A percentile compares a stretch with the other conserved stretches of the same genome.
Evolutionary conservation across 2,113 vertebrate genomes (phyloP).

Genomic region (Egretta garzetta): DNA sequence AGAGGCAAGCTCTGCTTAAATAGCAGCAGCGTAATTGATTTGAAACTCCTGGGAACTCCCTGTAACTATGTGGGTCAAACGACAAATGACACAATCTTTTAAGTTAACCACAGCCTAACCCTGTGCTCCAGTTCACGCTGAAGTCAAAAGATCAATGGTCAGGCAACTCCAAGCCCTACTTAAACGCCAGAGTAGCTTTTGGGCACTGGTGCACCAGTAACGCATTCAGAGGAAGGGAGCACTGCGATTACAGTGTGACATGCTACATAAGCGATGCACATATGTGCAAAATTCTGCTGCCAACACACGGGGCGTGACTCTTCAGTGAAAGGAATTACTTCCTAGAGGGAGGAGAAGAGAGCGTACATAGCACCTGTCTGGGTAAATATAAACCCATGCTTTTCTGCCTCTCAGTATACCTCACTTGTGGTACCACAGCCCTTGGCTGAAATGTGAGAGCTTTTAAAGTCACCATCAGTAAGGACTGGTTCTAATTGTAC

Average conservation of each 20-base stretch:
- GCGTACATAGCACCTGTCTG: fast-evolving
- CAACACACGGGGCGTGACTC: fast-evolving
- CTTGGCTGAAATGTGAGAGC: not conserved
- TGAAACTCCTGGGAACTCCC: not conserved
- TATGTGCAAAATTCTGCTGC: not conserved
- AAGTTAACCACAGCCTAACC: not conserved
- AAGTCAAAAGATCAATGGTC: not conserved
- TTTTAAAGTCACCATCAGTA: not conserved
- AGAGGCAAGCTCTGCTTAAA: not conserved
- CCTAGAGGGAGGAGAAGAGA: not conserved
- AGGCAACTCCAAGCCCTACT: not conserved
- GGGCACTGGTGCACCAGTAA: not conserved
- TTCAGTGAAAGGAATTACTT: not conserved
- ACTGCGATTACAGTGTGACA: fast-evolving
- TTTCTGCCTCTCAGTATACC: not conserved
- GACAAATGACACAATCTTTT: not conserved
- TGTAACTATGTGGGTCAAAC: not conserved
- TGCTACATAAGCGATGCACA: fast-evolving
- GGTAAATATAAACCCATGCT: not conserved
- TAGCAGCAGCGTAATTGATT: not conserved
- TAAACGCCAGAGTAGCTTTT: not conserved
- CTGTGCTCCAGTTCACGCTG: fast-evolving
- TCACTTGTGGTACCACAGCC: not conserved
- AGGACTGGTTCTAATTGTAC: not conserved
- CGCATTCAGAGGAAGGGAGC: not conserved